A percentile compares a stretch with the other conserved stretches of the same genome.
phyloP scores from a whole-genome alignment of 2,888 invertebrate genomes.

The Andrena camellia region DNA sequence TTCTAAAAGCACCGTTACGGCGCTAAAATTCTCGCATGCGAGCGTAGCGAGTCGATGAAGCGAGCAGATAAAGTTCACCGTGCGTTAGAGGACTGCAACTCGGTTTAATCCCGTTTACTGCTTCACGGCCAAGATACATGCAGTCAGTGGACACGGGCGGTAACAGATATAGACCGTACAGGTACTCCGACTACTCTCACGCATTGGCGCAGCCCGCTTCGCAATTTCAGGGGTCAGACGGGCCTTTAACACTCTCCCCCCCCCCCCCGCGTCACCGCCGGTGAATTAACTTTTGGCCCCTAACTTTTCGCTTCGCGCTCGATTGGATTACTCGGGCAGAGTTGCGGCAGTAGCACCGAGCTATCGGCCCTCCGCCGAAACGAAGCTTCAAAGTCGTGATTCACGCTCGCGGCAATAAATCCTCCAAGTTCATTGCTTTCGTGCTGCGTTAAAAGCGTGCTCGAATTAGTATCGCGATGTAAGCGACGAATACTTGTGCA shows the following conservation, averaged over 20 bases:
- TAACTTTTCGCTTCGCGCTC: slow-evolving; percentile 6
- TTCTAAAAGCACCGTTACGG: slow-evolving; percentile 11
- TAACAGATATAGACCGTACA: slow-evolving; percentile 51
- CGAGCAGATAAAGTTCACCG: slow-evolving; percentile 47
- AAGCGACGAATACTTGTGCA: not conserved
- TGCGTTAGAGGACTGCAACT: slow-evolving; percentile 52
- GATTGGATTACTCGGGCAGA: not conserved
- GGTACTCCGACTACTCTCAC: slow-evolving; percentile 52
- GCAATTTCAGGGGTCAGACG: not conserved
- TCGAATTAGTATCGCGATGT: no score
- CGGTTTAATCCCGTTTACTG: slow-evolving; percentile 57
- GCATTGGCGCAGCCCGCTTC: slow-evolving; percentile 30
- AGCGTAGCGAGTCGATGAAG: slow-evolving; percentile 29
- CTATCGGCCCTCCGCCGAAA: slow-evolving; percentile 6
- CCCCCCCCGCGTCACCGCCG: not conserved
- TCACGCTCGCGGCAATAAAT: slow-evolving; percentile 3
- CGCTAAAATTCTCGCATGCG: slow-evolving; percentile 27
- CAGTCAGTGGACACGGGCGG: slow-evolving; percentile 31
- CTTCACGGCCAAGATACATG: slow-evolving; percentile 55
- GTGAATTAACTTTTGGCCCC: not conserved
- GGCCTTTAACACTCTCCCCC: not conserved
- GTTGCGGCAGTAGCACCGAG: not conserved
- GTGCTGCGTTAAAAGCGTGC: not conserved
- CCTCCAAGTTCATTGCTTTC: not conserved
- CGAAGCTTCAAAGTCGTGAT: not conserved